Conservation (phyloP, 2,113 vertebrate genomes). For the Tachysurus fulvidraco region DNA sequence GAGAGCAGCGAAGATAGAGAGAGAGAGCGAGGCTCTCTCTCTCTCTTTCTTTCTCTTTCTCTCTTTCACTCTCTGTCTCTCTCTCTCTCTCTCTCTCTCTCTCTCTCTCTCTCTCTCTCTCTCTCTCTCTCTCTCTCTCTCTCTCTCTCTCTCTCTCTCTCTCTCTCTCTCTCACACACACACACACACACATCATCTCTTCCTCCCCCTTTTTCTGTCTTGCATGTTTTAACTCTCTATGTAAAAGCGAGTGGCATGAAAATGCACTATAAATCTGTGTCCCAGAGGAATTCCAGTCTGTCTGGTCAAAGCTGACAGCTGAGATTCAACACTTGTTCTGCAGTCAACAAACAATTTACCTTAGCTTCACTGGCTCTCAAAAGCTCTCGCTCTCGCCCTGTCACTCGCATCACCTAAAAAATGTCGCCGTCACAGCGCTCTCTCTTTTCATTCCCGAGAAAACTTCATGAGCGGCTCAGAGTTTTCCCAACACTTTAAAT, state of each 20-base stretch:
- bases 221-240: conserved; percentile 36
- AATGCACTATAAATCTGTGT: conserved; percentile 79
- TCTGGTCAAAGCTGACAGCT: conserved; percentile 71
- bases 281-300: conserved; percentile 75
- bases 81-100: no score
- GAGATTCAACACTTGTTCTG: conserved; percentile 74
- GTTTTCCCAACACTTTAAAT: conserved; percentile 76
- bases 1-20: no score
- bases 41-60: no score
- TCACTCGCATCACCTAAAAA: conserved; percentile 73
- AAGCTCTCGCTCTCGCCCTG: conserved; percentile 68
- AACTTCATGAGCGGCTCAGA: conserved; percentile 75
- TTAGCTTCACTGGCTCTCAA: conserved; percentile 81
- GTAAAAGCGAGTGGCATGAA: conserved; percentile 68
- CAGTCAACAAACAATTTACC: conserved; percentile 83
- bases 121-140: not conserved
- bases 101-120: no score
- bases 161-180: conserved; percentile 34
- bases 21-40: no score
- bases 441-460: conserved; percentile 74
- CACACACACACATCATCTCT: no score
- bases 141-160: conserved; percentile 10
- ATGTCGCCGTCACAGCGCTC: conserved; percentile 75
- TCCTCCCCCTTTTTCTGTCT: conserved; percentile 34
- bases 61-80: no score